Evolutionary conservation across 1,140 invertebrate species (phyloP).

Genomic region (Drosophila pseudoobscura): DNA sequence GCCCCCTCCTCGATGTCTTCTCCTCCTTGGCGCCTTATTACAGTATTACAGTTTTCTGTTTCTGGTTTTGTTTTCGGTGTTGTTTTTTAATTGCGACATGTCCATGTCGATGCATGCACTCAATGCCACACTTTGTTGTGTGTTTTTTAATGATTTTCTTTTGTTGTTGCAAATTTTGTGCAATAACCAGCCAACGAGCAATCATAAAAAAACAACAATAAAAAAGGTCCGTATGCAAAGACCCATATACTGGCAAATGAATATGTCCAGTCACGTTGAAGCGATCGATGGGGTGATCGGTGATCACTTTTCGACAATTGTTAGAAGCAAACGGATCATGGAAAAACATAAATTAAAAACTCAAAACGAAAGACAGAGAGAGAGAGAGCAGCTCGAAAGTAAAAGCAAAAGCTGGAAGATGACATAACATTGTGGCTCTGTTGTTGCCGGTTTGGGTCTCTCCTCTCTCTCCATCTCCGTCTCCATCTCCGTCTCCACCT

Average conservation of each 20-base stretch:
- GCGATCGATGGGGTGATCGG: neutral
- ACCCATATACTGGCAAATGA: neutral
- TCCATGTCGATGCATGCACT: slow-evolving; percentile 39
- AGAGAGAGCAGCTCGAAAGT: slow-evolving; percentile 29
- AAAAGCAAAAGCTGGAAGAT: slow-evolving; percentile 34
- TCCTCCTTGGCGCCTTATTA: slow-evolving; percentile 20
- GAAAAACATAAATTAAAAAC: slow-evolving; percentile 9
- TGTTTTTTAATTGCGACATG: slow-evolving; percentile 47
- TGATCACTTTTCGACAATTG: slow-evolving; percentile 35
- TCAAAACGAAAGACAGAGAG: neutral
- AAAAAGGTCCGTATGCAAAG: slow-evolving; percentile 39
- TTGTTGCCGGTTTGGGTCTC: slow-evolving; percentile 27
- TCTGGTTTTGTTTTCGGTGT: slow-evolving; percentile 21
- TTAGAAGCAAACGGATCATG: slow-evolving; percentile 46
- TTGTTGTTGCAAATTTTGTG: slow-evolving; percentile 10
- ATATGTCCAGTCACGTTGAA: slow-evolving; percentile 37
- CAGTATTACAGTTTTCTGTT: slow-evolving; percentile 9
- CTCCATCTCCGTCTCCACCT: neutral
- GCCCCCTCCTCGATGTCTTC: too few relatives aligned
- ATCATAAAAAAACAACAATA: slow-evolving; percentile 4
- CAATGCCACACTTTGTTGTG: slow-evolving; percentile 38
- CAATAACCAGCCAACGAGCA: slow-evolving; percentile 24
- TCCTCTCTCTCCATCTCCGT: neutral
- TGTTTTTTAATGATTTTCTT: slow-evolving; percentile 18
- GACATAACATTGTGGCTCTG: slow-evolving; percentile 35